A percentile compares a stretch with the other conserved stretches of the same genome.
These are phyloP conservation scores for Galemys pyrenaicus DNA, from an alignment of 2,113 vertebrate genomes.

Conservation along the genomic window DNA sequence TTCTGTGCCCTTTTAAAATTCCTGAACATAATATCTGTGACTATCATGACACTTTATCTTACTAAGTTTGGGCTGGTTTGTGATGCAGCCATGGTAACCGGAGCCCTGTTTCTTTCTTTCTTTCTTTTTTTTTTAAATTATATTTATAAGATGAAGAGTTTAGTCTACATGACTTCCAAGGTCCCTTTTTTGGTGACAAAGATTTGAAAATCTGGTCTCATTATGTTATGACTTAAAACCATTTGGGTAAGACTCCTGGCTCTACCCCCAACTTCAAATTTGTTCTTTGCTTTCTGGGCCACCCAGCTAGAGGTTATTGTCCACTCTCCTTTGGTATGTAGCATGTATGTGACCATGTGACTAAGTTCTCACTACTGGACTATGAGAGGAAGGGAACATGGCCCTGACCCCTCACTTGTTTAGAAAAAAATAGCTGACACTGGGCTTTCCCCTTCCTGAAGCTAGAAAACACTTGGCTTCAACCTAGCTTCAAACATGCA, in stretches of 20 bases:
- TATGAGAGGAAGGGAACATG: neutral
- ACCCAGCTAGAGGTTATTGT: neutral
- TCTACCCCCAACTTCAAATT: neutral
- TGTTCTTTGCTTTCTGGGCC: neutral
- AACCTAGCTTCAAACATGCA: neutral
- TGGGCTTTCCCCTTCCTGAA: neutral
- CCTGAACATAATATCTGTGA: neutral
- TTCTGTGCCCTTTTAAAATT: neutral
- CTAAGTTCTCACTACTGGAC: neutral
- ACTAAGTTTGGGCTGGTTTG: neutral
- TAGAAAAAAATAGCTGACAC: neutral
- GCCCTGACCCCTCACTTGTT: neutral
- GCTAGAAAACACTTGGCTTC: neutral
- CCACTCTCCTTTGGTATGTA: neutral
- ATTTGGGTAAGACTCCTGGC: neutral
- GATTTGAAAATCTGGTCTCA: neutral
- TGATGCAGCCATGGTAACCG: neutral
- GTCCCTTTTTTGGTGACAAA: neutral
- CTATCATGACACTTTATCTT: neutral
- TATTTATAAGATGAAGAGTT: neutral
- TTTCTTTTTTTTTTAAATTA: neutral
- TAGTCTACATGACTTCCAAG: neutral
- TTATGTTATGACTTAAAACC: neutral
- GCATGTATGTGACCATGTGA: neutral
- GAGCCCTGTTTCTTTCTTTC: neutral